Evolutionary conservation across 2,113 vertebrate genomes (phyloP), one percentile per base, ranked within the genome.

Genomic region (Podarcis cretensis): DNA sequence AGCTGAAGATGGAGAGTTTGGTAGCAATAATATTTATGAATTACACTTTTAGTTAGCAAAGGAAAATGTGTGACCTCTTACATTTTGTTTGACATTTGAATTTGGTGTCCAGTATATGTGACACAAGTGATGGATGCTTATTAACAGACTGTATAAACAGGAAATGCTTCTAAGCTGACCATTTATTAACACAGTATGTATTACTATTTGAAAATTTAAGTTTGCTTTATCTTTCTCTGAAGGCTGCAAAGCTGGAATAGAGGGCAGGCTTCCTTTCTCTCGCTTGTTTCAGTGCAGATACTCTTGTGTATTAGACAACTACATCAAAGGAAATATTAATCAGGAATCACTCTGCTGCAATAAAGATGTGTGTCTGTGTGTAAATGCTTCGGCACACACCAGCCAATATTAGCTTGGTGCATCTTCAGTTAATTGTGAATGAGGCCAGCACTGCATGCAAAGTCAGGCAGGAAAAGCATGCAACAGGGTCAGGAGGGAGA

Each of bases 21-120:
- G 97, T 97, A 97, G 96, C 97, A 98, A 97, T 97, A 98, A 98
- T 98, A 98, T 98, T 98, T 98, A 97, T 97, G 97, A 97, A 98
- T 97, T 96, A 97, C 96, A 98, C 97, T 98, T 97, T 98, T 97
- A 98, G 97, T 97, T 97, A 97, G 97, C 96, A 97, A 97, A 98
- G 96, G 96, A 97, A 96, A 97, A 97, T 97, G 97, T 98, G 97
- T 97, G 97, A 98, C 97, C 97, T 97, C 96, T 97, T 97, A 97
- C 97, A 95, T 97, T 97, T 97, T 97, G 96, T 97, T 97, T 97
- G 97, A 97, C 97, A 97, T 98, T 97, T 97, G 95, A 97, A 96
- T 97, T 97, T 96, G 96, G 95, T 96, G 93, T 97, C 96, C 97
- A 94, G 92, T 95, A 91, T 95, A 95, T 96, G 94, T 97, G 97